Base-by-base conservation (phyloP, 2,797 vertebrate genomes). In the Tiaroga cobitis region DNA sequence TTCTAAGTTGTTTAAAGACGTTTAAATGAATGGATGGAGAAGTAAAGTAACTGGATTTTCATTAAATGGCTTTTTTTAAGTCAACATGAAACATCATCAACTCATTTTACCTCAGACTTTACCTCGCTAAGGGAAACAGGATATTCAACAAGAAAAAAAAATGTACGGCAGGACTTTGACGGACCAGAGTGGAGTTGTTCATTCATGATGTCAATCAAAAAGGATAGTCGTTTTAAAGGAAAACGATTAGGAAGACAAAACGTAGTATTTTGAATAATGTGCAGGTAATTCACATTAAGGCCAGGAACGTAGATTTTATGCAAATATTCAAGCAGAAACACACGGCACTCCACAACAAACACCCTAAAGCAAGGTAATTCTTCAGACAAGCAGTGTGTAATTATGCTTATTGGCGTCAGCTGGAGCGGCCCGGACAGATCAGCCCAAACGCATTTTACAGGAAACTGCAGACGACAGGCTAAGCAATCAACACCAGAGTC, bases 401-500 rank as follows among this genome's bases (percentile, higher is more conserved):
- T 81, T 70, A 70, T 41, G 67, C 32, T 41, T 77, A 68, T 51
- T 70, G 43, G 43, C 5, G 8, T 81, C 69, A 74, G 59, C 68
- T 63, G 67, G 34, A 54, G 24, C 6, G 15, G 32, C 37, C 21
- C 32, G 32, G 59, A 70, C 85, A 61, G 73, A 72, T 80, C 81
- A 82, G 82, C 89, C 77, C 84, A 89, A 80, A 77, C 88, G 86
- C 90, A 81, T 80, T 87, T 76, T 74, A 85, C 86, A 88, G 67
- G 54, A 90, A 88, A 89, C 85, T 90, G 80, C 86, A 67, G 41
- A 29, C 80, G 68, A 21, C 81, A 26, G 84, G 89, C 83, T 16
- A 56, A 88, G 85, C 83, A 87, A 91, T 92, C 88, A 91, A 85
- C 89, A 86, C 84, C 80, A 73, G 51, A 85, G 65, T 69, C 81